phyloP scores from a whole-genome alignment of 2,888 invertebrate species.

The Falcaria lacertinaria region DNA sequence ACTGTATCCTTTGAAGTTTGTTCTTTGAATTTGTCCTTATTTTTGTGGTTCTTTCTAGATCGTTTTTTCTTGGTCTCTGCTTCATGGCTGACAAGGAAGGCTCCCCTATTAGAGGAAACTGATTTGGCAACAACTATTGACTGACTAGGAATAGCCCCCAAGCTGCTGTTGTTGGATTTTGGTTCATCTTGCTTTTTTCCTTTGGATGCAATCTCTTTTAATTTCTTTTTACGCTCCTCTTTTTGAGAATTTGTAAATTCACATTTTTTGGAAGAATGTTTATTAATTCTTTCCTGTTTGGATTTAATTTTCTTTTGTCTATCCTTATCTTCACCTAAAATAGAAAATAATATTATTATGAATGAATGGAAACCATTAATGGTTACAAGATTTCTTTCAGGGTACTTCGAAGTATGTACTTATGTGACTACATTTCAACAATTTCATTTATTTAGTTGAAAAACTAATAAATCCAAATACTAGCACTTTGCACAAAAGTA shows the following conservation, averaged over 20 bases:
- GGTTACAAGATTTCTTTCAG: no score
- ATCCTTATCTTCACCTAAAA: conserved; percentile 37
- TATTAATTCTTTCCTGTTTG: conserved; percentile 34
- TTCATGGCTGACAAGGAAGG: conserved; percentile 61
- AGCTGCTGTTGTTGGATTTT: conserved; percentile 22
- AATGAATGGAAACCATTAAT: no score
- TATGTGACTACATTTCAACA: no score
- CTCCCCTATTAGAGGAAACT: conserved; percentile 75
- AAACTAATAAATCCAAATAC: no score
- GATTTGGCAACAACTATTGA: conserved; percentile 60
- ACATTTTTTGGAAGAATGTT: conserved; percentile 33
- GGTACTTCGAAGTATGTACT: no score
- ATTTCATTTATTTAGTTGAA: no score
- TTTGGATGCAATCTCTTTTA: conserved; percentile 71
- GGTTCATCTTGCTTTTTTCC: conserved; percentile 34
- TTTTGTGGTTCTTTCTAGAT: conserved; percentile 16
- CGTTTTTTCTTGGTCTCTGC: conserved; percentile 22
- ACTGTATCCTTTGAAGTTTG: conserved; percentile 10
- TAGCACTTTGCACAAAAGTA: no score
- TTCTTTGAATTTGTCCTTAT: conserved; percentile 5
- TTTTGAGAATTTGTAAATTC: conserved; percentile 47
- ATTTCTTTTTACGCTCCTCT: conserved; percentile 69
- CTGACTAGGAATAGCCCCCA: conserved; percentile 32
- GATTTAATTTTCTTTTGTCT: conserved; percentile 17
- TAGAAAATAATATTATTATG: conserved; percentile 3